Evolutionary conservation across 2,888 invertebrate species (phyloP).

Genomic region (Lamellibrachia satsuma): DNA sequence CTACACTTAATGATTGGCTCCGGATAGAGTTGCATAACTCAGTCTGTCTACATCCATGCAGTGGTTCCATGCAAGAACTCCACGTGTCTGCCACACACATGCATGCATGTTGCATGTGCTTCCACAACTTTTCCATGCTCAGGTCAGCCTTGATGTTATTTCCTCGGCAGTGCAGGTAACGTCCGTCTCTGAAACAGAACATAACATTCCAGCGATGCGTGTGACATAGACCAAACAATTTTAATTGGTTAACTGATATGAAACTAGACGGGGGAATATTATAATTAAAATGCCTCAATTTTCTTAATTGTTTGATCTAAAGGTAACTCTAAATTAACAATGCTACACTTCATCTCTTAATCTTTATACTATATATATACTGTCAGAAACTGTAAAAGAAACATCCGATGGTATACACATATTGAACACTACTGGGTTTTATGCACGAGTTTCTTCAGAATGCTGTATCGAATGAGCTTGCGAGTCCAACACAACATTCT

Average conservation of each 20-base stretch:
- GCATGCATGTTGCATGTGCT: background rate
- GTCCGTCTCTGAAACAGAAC: background rate
- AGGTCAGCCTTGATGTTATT: background rate
- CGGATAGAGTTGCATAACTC: background rate
- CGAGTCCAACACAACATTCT: too few relatives aligned
- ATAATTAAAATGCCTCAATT: too few relatives aligned
- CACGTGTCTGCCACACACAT: background rate
- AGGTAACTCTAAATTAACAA: too few relatives aligned
- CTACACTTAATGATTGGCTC: background rate
- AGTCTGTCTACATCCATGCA: background rate
- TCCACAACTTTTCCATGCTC: background rate
- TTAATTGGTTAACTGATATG: background rate
- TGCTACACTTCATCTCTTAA: too few relatives aligned
- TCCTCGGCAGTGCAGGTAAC: background rate
- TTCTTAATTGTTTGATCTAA: too few relatives aligned
- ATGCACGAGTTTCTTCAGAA: too few relatives aligned
- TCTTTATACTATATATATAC: too few relatives aligned
- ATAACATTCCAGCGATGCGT: background rate
- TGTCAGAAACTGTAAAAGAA: too few relatives aligned
- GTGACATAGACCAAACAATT: background rate
- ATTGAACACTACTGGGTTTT: too few relatives aligned
- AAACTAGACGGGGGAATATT: too few relatives aligned
- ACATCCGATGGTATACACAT: too few relatives aligned
- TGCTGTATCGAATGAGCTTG: too few relatives aligned
- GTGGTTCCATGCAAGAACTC: background rate